A percentile compares a stretch with the other conserved stretches of the same genome.
These are phyloP conservation scores for Phalloptychus januarius DNA, from an alignment of 2,797 vertebrate species.

Conservation along the genomic window DNA sequence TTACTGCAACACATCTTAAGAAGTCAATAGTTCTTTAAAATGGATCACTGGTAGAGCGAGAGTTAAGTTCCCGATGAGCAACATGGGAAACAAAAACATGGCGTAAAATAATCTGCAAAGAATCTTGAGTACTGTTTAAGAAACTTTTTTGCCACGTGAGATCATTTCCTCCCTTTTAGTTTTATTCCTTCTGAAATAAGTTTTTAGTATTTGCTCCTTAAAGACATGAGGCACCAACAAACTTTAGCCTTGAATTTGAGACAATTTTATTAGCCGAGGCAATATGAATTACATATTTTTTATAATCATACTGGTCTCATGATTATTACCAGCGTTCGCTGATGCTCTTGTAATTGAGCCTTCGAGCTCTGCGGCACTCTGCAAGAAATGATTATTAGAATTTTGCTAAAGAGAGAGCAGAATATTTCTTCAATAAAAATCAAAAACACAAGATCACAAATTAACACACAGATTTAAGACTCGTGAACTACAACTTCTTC, in stretches of 20 bases:
- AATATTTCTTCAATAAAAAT: background rate
- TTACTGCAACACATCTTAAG: background rate
- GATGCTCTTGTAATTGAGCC: background rate
- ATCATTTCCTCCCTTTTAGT: background rate
- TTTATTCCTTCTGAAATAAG: background rate
- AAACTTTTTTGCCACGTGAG: background rate
- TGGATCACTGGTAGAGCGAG: background rate
- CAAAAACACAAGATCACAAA: background rate
- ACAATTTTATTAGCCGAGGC: background rate
- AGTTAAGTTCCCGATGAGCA: background rate
- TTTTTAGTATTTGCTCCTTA: background rate
- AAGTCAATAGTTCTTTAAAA: background rate
- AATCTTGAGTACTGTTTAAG: background rate
- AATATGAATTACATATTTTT: conserved; percentile 1
- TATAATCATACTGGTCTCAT: conserved; percentile 5
- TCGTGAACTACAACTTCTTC: background rate
- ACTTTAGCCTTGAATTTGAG: background rate
- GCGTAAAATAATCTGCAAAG: background rate
- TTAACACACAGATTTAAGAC: background rate
- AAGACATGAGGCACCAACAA: background rate
- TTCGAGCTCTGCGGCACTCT: background rate
- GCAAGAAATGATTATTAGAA: background rate
- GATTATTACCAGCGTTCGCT: background rate
- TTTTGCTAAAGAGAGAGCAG: background rate
- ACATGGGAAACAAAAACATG: background rate